Conservation (phyloP, 2,888 invertebrate species). For the Antitype chi region DNA sequence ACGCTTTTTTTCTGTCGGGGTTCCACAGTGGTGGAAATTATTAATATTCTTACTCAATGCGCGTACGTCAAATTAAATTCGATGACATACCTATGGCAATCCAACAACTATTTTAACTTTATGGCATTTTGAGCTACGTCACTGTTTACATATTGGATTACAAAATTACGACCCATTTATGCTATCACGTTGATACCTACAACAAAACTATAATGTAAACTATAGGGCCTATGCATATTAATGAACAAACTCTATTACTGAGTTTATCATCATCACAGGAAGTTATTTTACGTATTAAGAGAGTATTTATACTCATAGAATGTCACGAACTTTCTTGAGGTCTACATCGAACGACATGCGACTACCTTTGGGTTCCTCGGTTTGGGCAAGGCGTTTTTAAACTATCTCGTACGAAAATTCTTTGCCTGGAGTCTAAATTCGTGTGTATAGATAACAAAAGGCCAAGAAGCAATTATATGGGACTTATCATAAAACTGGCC, state of each 20-base stretch:
- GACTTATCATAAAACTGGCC: neutral
- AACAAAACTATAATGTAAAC: slow-evolving; percentile 11
- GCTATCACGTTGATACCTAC: neutral
- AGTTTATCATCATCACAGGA: neutral
- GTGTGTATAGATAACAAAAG: neutral
- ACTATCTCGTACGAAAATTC: neutral
- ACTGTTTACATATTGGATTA: slow-evolving; percentile 6
- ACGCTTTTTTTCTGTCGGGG: neutral
- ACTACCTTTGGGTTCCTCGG: neutral
- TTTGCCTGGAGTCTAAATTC: neutral
- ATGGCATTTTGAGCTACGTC: neutral
- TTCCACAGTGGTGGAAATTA: neutral
- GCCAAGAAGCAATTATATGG: neutral
- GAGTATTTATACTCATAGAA: neutral
- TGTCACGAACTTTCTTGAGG: neutral
- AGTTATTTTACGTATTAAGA: neutral
- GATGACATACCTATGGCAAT: neutral
- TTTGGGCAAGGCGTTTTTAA: neutral
- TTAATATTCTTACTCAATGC: too few species aligned
- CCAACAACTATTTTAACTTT: neutral
- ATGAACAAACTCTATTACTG: slow-evolving; percentile 13
- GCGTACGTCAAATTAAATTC: neutral
- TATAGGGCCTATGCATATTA: slow-evolving; percentile 22
- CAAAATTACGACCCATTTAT: slow-evolving; percentile 11
- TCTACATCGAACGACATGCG: neutral